These are phyloP conservation scores for Spilarctia lutea DNA, from an alignment of 2,888 invertebrate species.

Conservation along the genomic window DNA sequence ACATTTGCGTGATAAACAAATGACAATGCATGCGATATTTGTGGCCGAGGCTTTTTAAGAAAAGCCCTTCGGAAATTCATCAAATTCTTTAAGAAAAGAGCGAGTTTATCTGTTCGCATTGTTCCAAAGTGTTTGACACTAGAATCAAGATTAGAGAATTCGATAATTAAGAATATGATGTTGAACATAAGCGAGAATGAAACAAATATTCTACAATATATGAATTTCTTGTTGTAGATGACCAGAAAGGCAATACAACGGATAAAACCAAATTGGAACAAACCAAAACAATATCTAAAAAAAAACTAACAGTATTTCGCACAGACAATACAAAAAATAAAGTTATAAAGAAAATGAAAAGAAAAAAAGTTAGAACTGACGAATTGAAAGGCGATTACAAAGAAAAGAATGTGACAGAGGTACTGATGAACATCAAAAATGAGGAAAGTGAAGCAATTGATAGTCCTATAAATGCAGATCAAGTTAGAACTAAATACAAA, in stretches of 20 bases:
- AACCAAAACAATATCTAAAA: constrained; percentile 25
- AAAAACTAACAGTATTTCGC: constrained; percentile 33
- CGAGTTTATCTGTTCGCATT: neutral
- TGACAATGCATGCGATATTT: constrained; percentile 55
- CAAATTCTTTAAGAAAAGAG: neutral
- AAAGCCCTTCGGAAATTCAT: neutral
- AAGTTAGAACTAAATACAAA: constrained; percentile 39
- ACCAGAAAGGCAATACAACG: constrained; percentile 47
- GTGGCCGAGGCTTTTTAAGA: constrained; percentile 53
- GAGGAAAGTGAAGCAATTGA: constrained; percentile 18
- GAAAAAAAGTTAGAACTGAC: constrained; percentile 9
- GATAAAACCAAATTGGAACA: constrained; percentile 27
- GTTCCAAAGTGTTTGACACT: neutral
- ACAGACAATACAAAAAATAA: constrained; percentile 25
- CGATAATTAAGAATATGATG: neutral
- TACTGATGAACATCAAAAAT: constrained; percentile 16
- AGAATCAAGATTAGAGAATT: neutral
- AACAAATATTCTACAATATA: constrained; percentile 21
- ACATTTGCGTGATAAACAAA: neutral
- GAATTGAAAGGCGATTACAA: neutral
- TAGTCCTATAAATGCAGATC: constrained; percentile 24
- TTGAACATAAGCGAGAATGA: constrained; percentile 3
- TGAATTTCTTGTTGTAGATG: constrained; percentile 55
- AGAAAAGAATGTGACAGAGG: constrained; percentile 1
- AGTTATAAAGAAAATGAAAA: constrained; percentile 27